Base-by-base conservation (phyloP, 2,113 vertebrate species). In the Talpa occidentalis region DNA sequence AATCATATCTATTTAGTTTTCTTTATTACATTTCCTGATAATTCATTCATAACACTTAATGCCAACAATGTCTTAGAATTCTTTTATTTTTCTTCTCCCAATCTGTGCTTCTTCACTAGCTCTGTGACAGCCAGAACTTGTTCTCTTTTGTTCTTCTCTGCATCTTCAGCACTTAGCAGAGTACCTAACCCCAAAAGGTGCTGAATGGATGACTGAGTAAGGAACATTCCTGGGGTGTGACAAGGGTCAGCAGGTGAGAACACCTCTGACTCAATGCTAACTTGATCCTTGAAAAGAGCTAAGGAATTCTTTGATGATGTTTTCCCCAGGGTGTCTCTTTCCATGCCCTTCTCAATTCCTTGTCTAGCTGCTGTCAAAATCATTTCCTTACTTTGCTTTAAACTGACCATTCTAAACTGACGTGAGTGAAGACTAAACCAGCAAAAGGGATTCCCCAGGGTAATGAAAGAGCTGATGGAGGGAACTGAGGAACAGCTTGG, bases 231-330 rank as follows among this genome's bases (percentile, higher is more conserved):
- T 26, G 1, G 32, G 52, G 1, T 81, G 37, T 42, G 49, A 83
- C 32, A 62, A 84, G 54, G 14, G 54, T 35, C 56, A 17, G 21
- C 15, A 21, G 16, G 62, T 21, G 81, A 81, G 28, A 90, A 47
- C 17, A 84, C 40, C 35, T 77, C 67, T 52, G 77, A 67, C 64
- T 84, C n/a, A 54, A 35, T 64, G 64, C 44, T 84, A 54, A 16
- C 40, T 49, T 54, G 80, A 59, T 54, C 40, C 60, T 52, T 77
- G 47, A 47, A 79, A 80, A 77, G 40, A 54, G 12, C 70, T 60
- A 82, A 93, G 60, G 60, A n/a, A 70, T 89, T 83, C 56, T 93
- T 91, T 70, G 32, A 84, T 87, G 40, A 77, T 90, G 28, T 72
- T 78, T 90, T 52, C n/a, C 66, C 30, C 40, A 54, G 56, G 32